These are phyloP conservation scores for Dryadula phaetusa DNA, from an alignment of 2,888 invertebrate species.

Conservation along the genomic window DNA sequence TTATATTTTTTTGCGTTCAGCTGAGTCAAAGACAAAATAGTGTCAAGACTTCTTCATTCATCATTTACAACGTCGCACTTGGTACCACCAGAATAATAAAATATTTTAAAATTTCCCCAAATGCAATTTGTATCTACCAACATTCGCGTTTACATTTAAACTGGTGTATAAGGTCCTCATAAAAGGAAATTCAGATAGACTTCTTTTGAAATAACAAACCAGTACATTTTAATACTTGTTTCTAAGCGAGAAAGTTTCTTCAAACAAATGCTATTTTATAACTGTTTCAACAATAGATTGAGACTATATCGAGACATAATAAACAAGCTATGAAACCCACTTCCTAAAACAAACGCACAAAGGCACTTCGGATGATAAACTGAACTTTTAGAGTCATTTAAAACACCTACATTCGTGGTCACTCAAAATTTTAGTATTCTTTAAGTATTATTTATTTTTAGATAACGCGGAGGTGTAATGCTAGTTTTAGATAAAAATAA, in stretches of 20 bases:
- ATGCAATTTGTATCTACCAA: no score
- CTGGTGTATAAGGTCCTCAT: no score
- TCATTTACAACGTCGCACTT: no score
- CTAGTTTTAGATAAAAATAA: constrained; percentile 47
- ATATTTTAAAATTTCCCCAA: no score
- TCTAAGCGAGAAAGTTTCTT: not conserved
- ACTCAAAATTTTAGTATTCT: constrained; percentile 45
- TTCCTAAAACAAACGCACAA: constrained; percentile 29
- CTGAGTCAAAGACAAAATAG: no score
- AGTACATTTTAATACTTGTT: not conserved
- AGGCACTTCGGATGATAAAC: constrained; percentile 38
- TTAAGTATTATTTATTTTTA: constrained; percentile 48
- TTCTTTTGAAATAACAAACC: not conserved
- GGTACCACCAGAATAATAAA: no score
- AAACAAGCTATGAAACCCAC: constrained; percentile 8
- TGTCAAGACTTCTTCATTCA: no score
- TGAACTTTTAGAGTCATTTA: constrained; percentile 34
- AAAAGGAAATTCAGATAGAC: no score
- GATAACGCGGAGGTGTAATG: constrained; percentile 44
- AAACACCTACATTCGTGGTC: constrained; percentile 42
- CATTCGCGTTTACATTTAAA: no score
- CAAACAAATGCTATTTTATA: constrained; percentile 4
- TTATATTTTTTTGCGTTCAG: no score
- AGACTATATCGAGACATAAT: constrained; percentile 12
- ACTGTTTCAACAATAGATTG: constrained; percentile 8